phyloP scores from a whole-genome alignment of 2,888 invertebrate species.

The Baronia brevicornis region DNA sequence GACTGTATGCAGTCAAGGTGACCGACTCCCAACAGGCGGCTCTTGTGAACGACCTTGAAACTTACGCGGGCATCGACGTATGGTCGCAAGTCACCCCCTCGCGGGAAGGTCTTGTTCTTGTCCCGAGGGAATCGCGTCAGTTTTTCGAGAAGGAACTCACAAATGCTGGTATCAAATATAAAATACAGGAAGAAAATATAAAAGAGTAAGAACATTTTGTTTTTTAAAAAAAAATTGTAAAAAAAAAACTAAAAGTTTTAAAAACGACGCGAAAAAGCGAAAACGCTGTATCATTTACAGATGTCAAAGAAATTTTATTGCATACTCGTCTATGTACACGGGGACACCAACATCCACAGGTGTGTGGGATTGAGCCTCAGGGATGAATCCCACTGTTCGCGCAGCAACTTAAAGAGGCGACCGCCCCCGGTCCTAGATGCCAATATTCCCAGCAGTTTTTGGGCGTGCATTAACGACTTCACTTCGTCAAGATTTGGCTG shows the following conservation, averaged over 20 bases:
- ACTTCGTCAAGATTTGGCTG: too few relatives aligned
- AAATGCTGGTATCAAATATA: slow-evolving; percentile 7
- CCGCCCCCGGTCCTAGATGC: too few relatives aligned
- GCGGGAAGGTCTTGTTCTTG: slow-evolving; percentile 27
- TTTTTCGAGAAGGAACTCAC: slow-evolving; percentile 12
- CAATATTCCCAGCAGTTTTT: too few relatives aligned
- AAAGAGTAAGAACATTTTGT: slow-evolving; percentile 14
- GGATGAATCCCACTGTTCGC: too few relatives aligned
- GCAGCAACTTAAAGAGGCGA: too few relatives aligned
- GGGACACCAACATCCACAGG: too few relatives aligned
- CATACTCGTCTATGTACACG: too few relatives aligned
- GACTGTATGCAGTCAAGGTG: slow-evolving; percentile 37
- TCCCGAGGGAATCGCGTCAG: slow-evolving; percentile 11
- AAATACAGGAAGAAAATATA: slow-evolving; percentile 14
- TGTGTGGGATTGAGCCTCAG: too few relatives aligned
- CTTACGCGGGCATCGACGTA: slow-evolving; percentile 14
- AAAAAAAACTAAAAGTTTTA: neutral
- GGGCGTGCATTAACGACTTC: too few relatives aligned
- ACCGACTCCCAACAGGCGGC: slow-evolving; percentile 29
- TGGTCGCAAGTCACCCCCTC: slow-evolving; percentile 21
- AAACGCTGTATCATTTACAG: too few relatives aligned
- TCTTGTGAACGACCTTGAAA: slow-evolving; percentile 11
- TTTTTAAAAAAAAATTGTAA: neutral
- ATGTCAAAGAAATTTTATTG: too few relatives aligned
- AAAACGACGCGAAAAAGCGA: too few relatives aligned